phyloP scores from a whole-genome alignment of 30 jellyfish, hydroid and myxozoan species.

The Sanderia malayensis region DNA sequence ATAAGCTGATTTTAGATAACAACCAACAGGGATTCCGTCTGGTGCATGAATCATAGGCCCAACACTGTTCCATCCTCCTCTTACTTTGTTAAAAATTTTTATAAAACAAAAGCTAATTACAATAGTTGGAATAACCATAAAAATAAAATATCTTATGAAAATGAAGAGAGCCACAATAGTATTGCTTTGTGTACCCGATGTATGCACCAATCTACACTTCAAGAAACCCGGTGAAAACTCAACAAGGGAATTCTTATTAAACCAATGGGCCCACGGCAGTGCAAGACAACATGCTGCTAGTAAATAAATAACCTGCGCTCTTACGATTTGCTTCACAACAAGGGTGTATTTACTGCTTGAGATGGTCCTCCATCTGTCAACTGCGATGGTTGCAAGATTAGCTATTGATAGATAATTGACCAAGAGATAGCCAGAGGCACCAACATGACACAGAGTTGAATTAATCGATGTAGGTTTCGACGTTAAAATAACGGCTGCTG shows the following conservation, averaged over 20 bases:
- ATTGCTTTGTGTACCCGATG: neutral
- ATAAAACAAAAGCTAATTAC: conserved; percentile 30
- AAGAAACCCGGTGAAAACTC: conserved; percentile 44
- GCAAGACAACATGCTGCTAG: conserved; percentile 1
- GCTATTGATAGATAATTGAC: conserved; percentile 33
- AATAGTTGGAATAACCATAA: conserved; percentile 13
- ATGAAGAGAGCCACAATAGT: neutral
- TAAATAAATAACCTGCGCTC: conserved; percentile 15
- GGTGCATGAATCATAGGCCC: conserved; percentile 42
- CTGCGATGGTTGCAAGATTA: conserved; percentile 40
- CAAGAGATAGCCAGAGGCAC: conserved; percentile 27
- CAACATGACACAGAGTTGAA: conserved; percentile 15
- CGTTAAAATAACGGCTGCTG: conserved; percentile 25
- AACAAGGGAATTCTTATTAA: conserved; percentile 6
- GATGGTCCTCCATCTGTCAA: conserved; percentile 41
- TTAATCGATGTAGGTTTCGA: neutral
- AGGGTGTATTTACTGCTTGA: conserved; percentile 28
- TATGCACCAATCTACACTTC: conserved; percentile 39
- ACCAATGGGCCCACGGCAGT: conserved; percentile 33
- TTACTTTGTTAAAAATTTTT: conserved; percentile 22
- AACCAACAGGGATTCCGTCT: conserved; percentile 45
- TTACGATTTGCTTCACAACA: conserved; percentile 24
- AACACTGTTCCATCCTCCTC: conserved; percentile 29
- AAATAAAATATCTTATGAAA: conserved; percentile 6
- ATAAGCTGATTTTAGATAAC: conserved; percentile 50